These are phyloP conservation scores for Pyrochroa serraticornis DNA, from an alignment of 2,888 invertebrate genomes.

Conservation along the genomic window DNA sequence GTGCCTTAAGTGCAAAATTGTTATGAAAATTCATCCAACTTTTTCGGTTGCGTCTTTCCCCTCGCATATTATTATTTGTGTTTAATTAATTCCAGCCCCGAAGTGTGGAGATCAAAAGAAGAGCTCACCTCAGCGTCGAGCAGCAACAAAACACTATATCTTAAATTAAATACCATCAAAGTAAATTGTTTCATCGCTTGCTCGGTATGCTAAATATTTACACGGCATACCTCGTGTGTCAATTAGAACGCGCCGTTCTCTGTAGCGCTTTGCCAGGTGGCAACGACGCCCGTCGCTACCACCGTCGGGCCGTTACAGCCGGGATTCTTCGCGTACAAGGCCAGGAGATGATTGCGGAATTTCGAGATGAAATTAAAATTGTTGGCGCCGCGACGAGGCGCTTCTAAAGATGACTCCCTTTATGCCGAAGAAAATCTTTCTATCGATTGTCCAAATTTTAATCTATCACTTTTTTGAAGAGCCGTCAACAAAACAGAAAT, in stretches of 20 bases:
- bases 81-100: conserved; percentile 29
- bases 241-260: conserved; percentile 25
- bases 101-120: conserved; percentile 26
- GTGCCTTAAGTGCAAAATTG: conserved; percentile 15
- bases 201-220: conserved; percentile 34
- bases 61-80: conserved; percentile 23
- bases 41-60: not conserved
- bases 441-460: too few relatives aligned
- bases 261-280: conserved; percentile 1
- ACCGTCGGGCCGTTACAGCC: not conserved
- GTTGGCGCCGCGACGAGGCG: too few relatives aligned
- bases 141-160: conserved; percentile 33
- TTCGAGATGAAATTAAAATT: too few relatives aligned
- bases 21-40: conserved; percentile 20
- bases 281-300: not conserved
- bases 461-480: too few relatives aligned
- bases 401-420: too few relatives aligned
- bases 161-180: conserved; percentile 33
- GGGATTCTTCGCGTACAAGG: too few relatives aligned
- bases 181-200: conserved; percentile 34
- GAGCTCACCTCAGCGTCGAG: conserved; percentile 15
- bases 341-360: too few relatives aligned
- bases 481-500: too few relatives aligned
- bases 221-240: conserved; percentile 33
- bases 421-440: too few relatives aligned